Evolutionary conservation across 2,888 invertebrate genomes (phyloP).

Genomic region (Euplexia lucipara): DNA sequence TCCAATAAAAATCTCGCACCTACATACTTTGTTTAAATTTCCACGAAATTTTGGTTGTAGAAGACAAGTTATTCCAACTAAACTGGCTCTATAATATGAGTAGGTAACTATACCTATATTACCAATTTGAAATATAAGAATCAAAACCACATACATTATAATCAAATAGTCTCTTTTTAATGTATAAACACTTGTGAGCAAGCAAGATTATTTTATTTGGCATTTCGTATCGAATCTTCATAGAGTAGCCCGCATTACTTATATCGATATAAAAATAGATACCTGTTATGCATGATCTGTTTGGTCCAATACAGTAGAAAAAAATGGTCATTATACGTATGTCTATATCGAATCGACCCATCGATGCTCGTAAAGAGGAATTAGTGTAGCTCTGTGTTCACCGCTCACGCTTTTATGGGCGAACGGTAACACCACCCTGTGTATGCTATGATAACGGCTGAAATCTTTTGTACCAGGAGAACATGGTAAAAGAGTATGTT

Average conservation of each 20-base stretch:
- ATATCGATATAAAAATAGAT: background rate
- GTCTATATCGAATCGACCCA: constrained; percentile 66
- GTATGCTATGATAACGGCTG: constrained; percentile 61
- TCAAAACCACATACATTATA: no score
- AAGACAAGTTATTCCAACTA: background rate
- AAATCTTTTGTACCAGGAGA: constrained; percentile 35
- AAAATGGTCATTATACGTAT: constrained; percentile 53
- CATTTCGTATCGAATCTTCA: constrained; percentile 1
- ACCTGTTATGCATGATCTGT: background rate
- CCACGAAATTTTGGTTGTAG: background rate
- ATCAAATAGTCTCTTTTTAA: no score
- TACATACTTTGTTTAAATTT: background rate
- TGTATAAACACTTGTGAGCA: background rate
- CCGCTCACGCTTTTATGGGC: constrained; percentile 69
- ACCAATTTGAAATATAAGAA: background rate
- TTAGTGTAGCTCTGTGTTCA: constrained; percentile 70
- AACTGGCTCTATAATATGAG: no score
- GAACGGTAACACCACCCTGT: constrained; percentile 68
- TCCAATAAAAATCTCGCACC: constrained; percentile 39
- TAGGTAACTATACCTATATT: no score
- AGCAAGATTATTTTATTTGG: constrained; percentile 18
- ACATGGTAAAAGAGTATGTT: constrained; percentile 2
- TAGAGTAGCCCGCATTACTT: background rate
- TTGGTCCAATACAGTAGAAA: constrained; percentile 37
- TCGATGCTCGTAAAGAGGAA: constrained; percentile 77